Percentiles rank a stretch among this genome's conserved stretches.
phyloP scores from a whole-genome alignment of 2,888 invertebrate species.

The Tethea ocularis region DNA sequence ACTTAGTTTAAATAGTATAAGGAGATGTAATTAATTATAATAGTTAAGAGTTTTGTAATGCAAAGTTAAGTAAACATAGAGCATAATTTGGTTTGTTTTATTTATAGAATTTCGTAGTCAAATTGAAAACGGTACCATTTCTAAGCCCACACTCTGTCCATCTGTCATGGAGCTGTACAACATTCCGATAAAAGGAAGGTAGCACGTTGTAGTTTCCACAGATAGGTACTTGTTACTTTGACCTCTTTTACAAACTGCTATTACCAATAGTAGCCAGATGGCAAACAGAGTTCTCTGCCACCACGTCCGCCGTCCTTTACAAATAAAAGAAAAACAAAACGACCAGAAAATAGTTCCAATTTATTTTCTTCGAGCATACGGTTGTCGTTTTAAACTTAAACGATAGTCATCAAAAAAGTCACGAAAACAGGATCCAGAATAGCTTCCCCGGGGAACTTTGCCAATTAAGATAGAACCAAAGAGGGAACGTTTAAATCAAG shows the following conservation, averaged over 20 bases:
- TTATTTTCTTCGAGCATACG: not conserved
- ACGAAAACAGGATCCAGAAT: conserved; percentile 32
- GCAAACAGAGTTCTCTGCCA: no score
- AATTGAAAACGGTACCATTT: no score
- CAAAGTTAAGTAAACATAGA: conserved; percentile 46
- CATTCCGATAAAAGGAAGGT: no score
- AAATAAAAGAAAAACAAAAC: not conserved
- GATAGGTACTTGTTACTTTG: no score
- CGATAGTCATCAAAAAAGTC: conserved; percentile 12
- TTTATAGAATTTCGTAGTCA: conserved; percentile 16
- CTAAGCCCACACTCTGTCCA: no score
- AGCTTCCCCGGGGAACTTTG: conserved; percentile 56
- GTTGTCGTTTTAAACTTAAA: not conserved
- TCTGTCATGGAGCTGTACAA: no score
- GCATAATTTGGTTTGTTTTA: conserved; percentile 33
- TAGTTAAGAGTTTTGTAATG: conserved; percentile 33
- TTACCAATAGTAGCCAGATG: no score
- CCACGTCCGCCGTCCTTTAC: not conserved
- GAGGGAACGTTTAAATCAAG: conserved; percentile 67
- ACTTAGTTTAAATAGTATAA: conserved; percentile 62
- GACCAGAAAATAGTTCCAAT: not conserved
- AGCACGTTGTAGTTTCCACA: no score
- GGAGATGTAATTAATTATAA: conserved; percentile 27
- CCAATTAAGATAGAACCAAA: conserved; percentile 73
- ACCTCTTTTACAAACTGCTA: no score